Evolutionary conservation across 2,113 vertebrate species (phyloP).

Genomic region (Corynorhinus townsendii): DNA sequence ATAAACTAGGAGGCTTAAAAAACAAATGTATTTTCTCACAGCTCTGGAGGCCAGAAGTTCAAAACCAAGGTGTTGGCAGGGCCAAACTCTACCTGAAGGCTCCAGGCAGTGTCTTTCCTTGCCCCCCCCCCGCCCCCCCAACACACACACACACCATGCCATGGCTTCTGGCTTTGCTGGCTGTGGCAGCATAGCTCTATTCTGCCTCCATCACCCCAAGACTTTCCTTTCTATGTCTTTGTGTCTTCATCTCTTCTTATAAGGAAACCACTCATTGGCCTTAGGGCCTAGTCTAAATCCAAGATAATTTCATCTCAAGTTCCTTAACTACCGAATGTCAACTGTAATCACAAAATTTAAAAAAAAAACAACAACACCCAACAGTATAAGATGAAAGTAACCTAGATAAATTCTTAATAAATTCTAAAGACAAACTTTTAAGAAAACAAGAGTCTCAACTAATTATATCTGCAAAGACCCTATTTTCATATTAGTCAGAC

Average conservation of each 20-base stretch:
- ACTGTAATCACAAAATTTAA: not conserved
- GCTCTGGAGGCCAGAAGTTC: not conserved
- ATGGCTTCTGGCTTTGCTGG: not conserved
- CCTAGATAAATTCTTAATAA: not conserved
- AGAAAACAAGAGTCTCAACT: not conserved
- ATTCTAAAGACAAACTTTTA: not conserved
- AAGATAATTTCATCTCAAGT: not conserved
- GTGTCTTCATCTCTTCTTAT: not conserved
- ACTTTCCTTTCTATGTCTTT: not conserved
- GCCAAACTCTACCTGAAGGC: fast-evolving
- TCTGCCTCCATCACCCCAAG: not conserved
- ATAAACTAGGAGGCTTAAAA: not conserved
- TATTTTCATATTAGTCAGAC: not conserved
- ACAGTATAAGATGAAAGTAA: not conserved
- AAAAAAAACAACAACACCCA: not conserved
- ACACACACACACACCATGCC: too few species aligned
- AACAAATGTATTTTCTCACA: not conserved
- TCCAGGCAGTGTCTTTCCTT: not conserved
- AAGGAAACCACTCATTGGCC: not conserved
- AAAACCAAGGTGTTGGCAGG: not conserved
- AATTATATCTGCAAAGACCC: not conserved
- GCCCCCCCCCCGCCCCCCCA: too few species aligned
- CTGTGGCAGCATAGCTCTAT: fast-evolving
- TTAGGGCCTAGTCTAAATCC: not conserved
- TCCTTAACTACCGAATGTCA: not conserved